Base-by-base conservation (phyloP, 2,113 vertebrate genomes). In the Leptobrachium leishanense region DNA sequence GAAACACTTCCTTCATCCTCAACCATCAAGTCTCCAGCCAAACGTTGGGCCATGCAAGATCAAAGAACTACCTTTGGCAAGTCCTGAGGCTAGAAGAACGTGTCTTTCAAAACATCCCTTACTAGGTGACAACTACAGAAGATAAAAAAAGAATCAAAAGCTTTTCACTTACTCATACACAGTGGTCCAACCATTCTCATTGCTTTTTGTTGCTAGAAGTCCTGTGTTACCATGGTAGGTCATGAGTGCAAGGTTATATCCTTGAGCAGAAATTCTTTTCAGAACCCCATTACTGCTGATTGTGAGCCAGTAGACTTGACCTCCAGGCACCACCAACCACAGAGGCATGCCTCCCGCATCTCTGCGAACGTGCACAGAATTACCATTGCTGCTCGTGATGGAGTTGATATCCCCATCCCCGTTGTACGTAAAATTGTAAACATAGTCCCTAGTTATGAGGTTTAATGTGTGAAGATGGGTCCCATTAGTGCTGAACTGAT, bases 111-210 rank as follows among this genome's bases (percentile, higher is more conserved):
- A 31, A 31, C 20, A 31, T 31, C 20, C 20, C 20, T 31, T 31
- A 31, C 20, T 31, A 31, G 20, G 20, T 31, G 20, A 31, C 20
- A 31, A 31, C 0, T 31, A 31, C 20, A 31, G 20, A 31, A 31
- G 20, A 31, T 31, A 31, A 31, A 31, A 31, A 31, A 31, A 31
- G 20, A 31, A 31, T 31, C 20, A 31, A 31, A 31, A 31, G 20
- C 50, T 8, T 2, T 0, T 41, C 71, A 89, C 96, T 96, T 93
- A 98, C 97, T 98, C 96, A 79, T 98, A 99, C 82, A 98, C 95
- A 1, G 96, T 97, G 11, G 97, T 98, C 97, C 97, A 99, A 79
- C 96, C 96, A 15, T 99, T 97, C 86, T 99, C 96, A 50, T 99
- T 94, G 39, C 96, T 98, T 90, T 98, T 98, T 84, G 97, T 98